phyloP scores from a whole-genome alignment of 2,113 vertebrate species.

The Platysternon megacephalum region DNA sequence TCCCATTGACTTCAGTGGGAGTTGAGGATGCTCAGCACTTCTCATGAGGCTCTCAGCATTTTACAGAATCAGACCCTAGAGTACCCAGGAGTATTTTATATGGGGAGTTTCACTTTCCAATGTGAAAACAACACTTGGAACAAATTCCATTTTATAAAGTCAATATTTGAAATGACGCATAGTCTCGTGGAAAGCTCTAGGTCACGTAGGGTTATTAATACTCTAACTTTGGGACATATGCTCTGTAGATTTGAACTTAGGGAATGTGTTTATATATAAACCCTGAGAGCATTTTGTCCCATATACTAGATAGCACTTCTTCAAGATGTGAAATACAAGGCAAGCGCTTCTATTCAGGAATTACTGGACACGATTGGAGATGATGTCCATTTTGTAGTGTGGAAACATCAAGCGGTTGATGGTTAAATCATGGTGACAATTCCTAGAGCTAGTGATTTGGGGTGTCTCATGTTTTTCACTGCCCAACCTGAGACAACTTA shows the following conservation, averaged over 20 bases:
- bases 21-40: not conserved
- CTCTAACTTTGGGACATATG: constrained; percentile 17
- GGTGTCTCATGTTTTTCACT: not conserved
- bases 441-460: not conserved
- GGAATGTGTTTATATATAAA: constrained; percentile 21
- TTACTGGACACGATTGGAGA: not conserved
- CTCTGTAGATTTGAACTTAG: not conserved
- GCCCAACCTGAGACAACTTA: not conserved
- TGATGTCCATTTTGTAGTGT: not conserved
- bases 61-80: not conserved
- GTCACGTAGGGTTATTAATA: constrained; percentile 64
- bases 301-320: not conserved
- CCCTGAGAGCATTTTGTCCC: constrained; percentile 4
- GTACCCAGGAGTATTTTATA: constrained; percentile 22
- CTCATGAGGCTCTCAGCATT: constrained; percentile 7
- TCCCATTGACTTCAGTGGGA: not conserved
- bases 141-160: constrained; percentile 47
- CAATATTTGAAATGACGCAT: constrained; percentile 38
- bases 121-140: constrained; percentile 52
- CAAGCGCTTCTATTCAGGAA: not conserved
- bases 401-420: constrained; percentile 22
- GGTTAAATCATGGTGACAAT: constrained; percentile 13
- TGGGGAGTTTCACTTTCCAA: constrained; percentile 55
- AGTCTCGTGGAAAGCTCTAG: constrained; percentile 46
- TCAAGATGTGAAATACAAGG: not conserved